Conservation (phyloP, 2,113 vertebrate species). For the human (Homo sapiens) region GRCh38 chr1:216701501-216702000, state of each 20-base stretch:
- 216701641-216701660: not conserved
- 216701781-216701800: slow-evolving; percentile 62
- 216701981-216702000: not conserved
- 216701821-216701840: slow-evolving; percentile 72
- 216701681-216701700: slow-evolving; percentile 45
- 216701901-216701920: slow-evolving; percentile 12
- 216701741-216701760: not conserved
- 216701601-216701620: not conserved
- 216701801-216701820: slow-evolving; percentile 62
- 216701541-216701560: not conserved
- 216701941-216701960: slow-evolving; percentile 45
- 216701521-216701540: not conserved
- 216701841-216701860: slow-evolving; percentile 76
- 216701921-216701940: slow-evolving; percentile 55
- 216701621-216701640: not conserved
- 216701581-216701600: not conserved
- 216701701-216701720: slow-evolving; percentile 48
- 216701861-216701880: slow-evolving; percentile 59
- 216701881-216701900: slow-evolving; percentile 34
- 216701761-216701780: slow-evolving; percentile 53
- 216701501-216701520: not conserved
- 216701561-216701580: not conserved
- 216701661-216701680: not conserved
- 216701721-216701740: slow-evolving; percentile 10
- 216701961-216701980: not conserved